A percentile compares a stretch with the other conserved stretches of the same genome.
phyloP scores from a whole-genome alignment of 2,113 vertebrate species.

The Leucopsar rothschildi region DNA sequence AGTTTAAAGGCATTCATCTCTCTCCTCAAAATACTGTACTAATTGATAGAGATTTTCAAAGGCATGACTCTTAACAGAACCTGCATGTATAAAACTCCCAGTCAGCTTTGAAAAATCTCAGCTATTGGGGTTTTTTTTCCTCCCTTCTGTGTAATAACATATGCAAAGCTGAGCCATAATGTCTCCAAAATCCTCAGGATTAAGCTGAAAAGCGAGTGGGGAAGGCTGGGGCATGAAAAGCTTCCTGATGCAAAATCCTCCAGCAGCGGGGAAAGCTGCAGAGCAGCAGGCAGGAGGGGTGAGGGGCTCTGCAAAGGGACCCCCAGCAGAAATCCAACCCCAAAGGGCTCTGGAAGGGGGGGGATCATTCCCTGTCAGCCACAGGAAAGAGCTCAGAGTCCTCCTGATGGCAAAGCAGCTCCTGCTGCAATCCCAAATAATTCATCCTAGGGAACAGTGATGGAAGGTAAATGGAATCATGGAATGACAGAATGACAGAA shows the following conservation, averaged over 20 bases:
- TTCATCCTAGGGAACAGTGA: rapidly evolving
- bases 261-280: not conserved
- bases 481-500: not conserved
- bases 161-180: conserved; percentile 6
- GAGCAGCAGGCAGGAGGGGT: not conserved
- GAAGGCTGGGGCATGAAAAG: not conserved
- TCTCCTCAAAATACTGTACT: not conserved
- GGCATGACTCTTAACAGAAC: not conserved
- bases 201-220: not conserved
- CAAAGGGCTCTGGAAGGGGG: not conserved
- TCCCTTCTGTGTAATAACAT: not conserved
- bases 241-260: not conserved
- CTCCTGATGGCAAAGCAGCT: rapidly evolving
- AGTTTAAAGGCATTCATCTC: not conserved
- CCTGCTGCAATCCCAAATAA: not conserved
- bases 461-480: rapidly evolving
- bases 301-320: not conserved
- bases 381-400: not conserved
- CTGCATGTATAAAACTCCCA: not conserved
- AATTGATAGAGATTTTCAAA: not conserved
- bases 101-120: not conserved
- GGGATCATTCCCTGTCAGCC: not conserved
- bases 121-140: not conserved
- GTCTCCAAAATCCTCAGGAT: conserved; percentile 17
- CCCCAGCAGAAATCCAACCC: not conserved